Conservation (phyloP, 2,888 invertebrate genomes). For the Andrena hattorfiana region DNA sequence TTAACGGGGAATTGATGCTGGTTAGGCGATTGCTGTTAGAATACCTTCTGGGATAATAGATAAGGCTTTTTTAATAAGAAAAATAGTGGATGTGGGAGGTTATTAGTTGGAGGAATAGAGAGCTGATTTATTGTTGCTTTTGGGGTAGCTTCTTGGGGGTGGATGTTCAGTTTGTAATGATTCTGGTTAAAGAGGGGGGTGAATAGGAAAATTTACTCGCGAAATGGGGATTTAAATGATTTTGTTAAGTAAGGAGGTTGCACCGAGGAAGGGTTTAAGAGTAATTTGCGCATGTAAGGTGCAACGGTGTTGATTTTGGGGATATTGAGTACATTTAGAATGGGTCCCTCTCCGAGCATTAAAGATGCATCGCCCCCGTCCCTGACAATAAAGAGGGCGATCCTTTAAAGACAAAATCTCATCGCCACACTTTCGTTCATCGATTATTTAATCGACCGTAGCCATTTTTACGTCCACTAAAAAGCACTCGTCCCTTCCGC, state of each 20-base stretch:
- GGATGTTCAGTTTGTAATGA: too few relatives aligned
- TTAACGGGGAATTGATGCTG: background rate
- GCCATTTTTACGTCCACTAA: conserved; percentile 76
- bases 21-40: background rate
- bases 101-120: background rate
- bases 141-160: too few relatives aligned
- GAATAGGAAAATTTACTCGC: too few relatives aligned
- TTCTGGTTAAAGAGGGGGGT: too few relatives aligned
- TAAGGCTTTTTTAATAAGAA: background rate
- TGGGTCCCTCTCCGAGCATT: background rate
- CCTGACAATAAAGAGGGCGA: conserved; percentile 20
- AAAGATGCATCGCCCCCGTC: conserved; percentile 20
- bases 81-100: background rate
- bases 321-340: background rate
- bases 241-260: background rate
- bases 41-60: background rate
- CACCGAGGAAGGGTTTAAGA: background rate
- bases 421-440: conserved; percentile 74
- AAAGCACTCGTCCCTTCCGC: conserved; percentile 72
- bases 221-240: too few relatives aligned
- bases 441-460: conserved; percentile 78
- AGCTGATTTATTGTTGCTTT: too few relatives aligned
- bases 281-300: background rate
- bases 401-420: conserved; percentile 70
- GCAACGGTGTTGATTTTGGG: background rate